A percentile compares a stretch with the other conserved stretches of the same genome.
Evolutionary conservation across 2,888 invertebrate species (phyloP).

Genomic region (Sycophila texana): DNA sequence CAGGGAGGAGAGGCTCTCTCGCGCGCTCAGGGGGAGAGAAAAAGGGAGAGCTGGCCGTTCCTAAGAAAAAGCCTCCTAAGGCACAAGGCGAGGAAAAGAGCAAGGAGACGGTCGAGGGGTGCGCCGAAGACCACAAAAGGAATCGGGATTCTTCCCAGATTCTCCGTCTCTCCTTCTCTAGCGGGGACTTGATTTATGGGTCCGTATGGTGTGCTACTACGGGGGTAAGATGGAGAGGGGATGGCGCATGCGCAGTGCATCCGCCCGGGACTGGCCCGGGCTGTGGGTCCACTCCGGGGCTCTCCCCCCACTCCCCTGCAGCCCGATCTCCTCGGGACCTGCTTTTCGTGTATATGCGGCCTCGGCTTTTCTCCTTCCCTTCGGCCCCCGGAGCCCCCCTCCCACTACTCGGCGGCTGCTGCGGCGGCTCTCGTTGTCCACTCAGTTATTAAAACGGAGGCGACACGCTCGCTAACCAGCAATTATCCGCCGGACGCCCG

Average conservation of each 20-base stretch:
- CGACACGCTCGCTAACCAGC: constrained; percentile 73
- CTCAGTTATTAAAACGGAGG: constrained; percentile 74
- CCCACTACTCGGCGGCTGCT: constrained; percentile 17
- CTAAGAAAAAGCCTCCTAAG: constrained; percentile 27
- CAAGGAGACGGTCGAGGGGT: neutral
- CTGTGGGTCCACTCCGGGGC: neutral
- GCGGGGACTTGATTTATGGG: constrained; percentile 45
- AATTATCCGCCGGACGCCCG: constrained; percentile 73
- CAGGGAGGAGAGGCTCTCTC: neutral
- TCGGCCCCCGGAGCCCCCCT: neutral
- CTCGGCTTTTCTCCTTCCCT: constrained; percentile 21
- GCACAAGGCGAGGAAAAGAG: neutral
- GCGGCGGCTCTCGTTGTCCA: constrained; percentile 68
- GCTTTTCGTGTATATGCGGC: constrained; percentile 19
- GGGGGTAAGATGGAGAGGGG: constrained; percentile 9
- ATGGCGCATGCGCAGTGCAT: constrained; percentile 34
- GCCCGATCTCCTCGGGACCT: neutral
- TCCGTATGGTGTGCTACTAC: neutral
- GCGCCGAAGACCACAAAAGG: constrained; percentile 33
- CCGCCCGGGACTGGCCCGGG: neutral
- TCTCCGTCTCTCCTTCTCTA: constrained; percentile 21
- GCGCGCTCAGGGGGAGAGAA: constrained; percentile 12
- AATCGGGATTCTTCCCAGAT: constrained; percentile 34
- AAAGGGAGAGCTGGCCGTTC: constrained; percentile 25
- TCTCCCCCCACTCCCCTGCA: constrained; percentile 5